phyloP scores from a whole-genome alignment of 2,888 invertebrate genomes.

The Cloeon dipterum region DNA sequence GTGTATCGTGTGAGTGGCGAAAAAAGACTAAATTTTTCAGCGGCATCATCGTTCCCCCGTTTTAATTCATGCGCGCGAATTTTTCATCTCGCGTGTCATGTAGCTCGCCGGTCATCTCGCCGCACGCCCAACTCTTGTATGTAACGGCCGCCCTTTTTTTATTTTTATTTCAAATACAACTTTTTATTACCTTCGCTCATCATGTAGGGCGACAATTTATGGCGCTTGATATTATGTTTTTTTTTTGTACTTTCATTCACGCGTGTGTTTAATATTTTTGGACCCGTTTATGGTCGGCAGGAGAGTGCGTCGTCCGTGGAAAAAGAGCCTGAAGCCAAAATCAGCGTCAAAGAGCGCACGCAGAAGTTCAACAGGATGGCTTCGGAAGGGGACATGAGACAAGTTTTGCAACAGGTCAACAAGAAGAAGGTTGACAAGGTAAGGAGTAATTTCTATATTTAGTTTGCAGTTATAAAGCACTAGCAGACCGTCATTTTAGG shows the following conservation, averaged over 20 bases:
- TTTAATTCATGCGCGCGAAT: too few relatives aligned
- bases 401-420: constrained; percentile 15
- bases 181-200: background rate
- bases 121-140: background rate
- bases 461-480: too few relatives aligned
- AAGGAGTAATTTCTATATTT: too few relatives aligned
- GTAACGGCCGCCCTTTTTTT: background rate
- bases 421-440: constrained; percentile 39
- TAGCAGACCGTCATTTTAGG: too few relatives aligned
- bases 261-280: background rate
- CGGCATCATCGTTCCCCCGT: too few relatives aligned
- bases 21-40: too few relatives aligned
- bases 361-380: constrained; percentile 84
- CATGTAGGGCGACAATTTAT: background rate
- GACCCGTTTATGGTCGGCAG: background rate
- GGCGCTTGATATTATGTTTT: background rate
- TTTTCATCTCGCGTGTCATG: too few relatives aligned
- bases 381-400: constrained; percentile 36
- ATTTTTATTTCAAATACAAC: background rate
- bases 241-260: background rate
- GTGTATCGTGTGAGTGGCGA: too few relatives aligned
- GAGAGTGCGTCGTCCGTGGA: constrained; percentile 5
- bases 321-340: constrained; percentile 21
- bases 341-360: constrained; percentile 80
- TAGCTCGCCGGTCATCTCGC: background rate